Base-by-base conservation (phyloP, 35 echinoderm and acorn worm genomes). In the Patiria miniata region DNA sequence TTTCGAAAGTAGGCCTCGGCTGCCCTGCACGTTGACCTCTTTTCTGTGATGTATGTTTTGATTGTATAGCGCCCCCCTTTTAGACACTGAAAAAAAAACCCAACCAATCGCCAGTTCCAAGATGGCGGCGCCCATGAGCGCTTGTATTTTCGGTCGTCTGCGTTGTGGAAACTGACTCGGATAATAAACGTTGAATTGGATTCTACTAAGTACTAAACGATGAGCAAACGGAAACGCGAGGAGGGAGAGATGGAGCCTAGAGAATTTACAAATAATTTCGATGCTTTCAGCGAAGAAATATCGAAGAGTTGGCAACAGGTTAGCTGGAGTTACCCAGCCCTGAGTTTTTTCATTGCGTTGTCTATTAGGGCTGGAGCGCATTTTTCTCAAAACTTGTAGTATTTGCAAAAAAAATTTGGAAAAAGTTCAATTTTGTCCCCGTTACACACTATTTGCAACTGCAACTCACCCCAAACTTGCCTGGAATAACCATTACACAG, bases 141-240 rank as follows among this genome's bases (percentile, higher is more conserved):
- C 0, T 30, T 36, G 34, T 22, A 23, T 14, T 69, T 69, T 33
- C 61, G 42, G 42, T 47, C 42, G 42, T 47, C 42, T 47, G 42
- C 42, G 12, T 61, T 19, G 58, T 61, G 5, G 58, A 4, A 22
- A 61, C 3, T 19, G 58, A 4, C 18, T 61, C 5, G 2, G 18
- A 61, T 5, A 19, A 61, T 61, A 29, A 22, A 4, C 58, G 2
- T 51, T 47, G 40, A 50, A 51, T 3, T 14, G 1, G 16, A 51
- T 17, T 53, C 7, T 8, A 18, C 26, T 51, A 42, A 36, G 16
- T 81, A 26, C 33, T 2, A 51, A 52, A 82, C 39, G 15, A 82
- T 82, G 80, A 82, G 80, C 52, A 82, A 82, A 82, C 39, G 80
- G 19, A 82, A 82, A 82, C 65, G 34, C 65, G 40, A 82, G 28